Evolutionary conservation across 2,113 vertebrate species (phyloP).

Genomic region (Anarhynchus alexandrinus): DNA sequence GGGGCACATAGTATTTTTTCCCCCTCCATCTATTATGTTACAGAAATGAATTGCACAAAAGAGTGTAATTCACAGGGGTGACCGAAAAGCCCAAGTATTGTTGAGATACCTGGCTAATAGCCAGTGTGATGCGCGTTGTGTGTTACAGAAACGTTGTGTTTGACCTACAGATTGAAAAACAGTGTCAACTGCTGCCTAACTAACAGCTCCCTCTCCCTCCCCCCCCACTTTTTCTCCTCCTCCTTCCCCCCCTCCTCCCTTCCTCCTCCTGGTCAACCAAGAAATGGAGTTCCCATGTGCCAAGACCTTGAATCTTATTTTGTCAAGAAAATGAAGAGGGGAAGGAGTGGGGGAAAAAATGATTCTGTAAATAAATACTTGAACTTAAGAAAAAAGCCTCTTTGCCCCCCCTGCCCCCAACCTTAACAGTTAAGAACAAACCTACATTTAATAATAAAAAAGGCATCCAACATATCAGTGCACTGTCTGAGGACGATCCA

Average conservation of each 20-base stretch:
- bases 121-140: not conserved
- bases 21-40: not conserved
- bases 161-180: conserved; percentile 74
- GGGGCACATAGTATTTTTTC: not conserved
- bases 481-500: not conserved
- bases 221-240: not conserved
- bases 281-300: conserved; percentile 35
- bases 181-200: conserved; percentile 69
- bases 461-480: not conserved
- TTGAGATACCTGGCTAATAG: conserved; percentile 14
- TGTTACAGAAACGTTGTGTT: conserved; percentile 27
- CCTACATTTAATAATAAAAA: not conserved
- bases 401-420: not conserved
- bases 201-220: conserved; percentile 7
- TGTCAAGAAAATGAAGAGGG: not conserved
- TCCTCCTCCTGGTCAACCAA: conserved; percentile 56
- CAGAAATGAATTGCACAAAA: conserved; percentile 2
- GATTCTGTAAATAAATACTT: not conserved
- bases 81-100: not conserved
- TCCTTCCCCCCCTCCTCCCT: not conserved
- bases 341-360: not conserved
- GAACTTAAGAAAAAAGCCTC: not conserved
- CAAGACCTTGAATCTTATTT: not conserved
- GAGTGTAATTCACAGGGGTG: not conserved
- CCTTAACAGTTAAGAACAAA: not conserved